A percentile compares a stretch with the other conserved stretches of the same genome.
phyloP scores from a whole-genome alignment of 2,113 vertebrate species.

The Rana temporaria region DNA sequence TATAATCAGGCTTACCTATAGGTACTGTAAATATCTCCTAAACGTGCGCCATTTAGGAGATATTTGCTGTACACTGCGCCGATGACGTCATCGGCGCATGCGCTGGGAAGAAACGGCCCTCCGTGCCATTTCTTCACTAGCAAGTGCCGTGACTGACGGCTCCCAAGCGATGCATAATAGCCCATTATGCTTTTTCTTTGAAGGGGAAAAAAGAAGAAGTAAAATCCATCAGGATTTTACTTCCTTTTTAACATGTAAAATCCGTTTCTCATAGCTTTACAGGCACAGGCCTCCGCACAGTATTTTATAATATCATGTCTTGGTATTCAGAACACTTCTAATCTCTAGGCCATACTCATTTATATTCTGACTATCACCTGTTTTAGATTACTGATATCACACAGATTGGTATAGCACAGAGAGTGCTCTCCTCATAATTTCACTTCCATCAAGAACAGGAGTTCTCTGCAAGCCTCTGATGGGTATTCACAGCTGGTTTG shows the following conservation, averaged over 20 bases:
- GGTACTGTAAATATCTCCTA: too few relatives aligned
- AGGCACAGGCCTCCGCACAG: not conserved
- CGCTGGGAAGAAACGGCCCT: too few relatives aligned
- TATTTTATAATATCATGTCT: constrained; percentile 4
- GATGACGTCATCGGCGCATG: too few relatives aligned
- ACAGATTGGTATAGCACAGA: constrained; percentile 3
- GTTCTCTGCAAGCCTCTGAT: not conserved
- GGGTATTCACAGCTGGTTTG: not conserved
- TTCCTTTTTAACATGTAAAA: not conserved
- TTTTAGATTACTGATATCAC: constrained; percentile 44
- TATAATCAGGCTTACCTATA: too few relatives aligned
- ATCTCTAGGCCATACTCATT: constrained; percentile 15
- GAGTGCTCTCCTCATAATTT: constrained; percentile 21
- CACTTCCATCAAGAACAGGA: not conserved
- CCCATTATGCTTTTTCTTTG: too few relatives aligned
- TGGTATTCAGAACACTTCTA: not conserved
- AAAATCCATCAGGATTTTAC: too few relatives aligned
- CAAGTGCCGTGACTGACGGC: too few relatives aligned
- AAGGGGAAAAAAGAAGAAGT: too few relatives aligned
- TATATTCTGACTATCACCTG: constrained; percentile 38
- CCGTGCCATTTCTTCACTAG: too few relatives aligned
- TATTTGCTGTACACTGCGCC: too few relatives aligned
- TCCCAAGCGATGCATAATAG: too few relatives aligned
- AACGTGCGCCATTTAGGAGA: too few relatives aligned
- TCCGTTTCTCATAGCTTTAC: not conserved